These are phyloP conservation scores for Drosophila lacicola DNA, from an alignment of 2,888 invertebrate species.

Conservation along the genomic window DNA sequence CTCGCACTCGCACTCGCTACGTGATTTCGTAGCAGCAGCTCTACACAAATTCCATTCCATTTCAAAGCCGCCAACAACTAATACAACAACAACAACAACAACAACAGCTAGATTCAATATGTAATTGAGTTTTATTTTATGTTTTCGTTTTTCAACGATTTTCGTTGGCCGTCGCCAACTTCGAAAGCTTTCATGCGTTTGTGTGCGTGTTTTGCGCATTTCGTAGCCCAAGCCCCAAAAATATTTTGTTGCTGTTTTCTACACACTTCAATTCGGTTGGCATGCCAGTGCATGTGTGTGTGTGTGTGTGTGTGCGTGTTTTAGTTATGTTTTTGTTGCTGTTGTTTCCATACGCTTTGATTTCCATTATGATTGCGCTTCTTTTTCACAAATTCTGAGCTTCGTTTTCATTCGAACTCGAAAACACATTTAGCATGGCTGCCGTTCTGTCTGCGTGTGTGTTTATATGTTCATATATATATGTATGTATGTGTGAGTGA, in stretches of 20 bases:
- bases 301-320: slow-evolving; percentile 4
- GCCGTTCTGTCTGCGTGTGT: slow-evolving; percentile 16
- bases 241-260: slow-evolving; percentile 42
- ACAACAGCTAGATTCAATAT: slow-evolving; percentile 49
- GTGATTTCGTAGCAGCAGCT: slow-evolving; percentile 61
- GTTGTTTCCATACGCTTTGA: slow-evolving; percentile 42
- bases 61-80: slow-evolving; percentile 46
- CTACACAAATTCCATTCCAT: slow-evolving; percentile 62
- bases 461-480: not conserved
- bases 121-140: slow-evolving; percentile 60
- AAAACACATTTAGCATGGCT: slow-evolving; percentile 49
- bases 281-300: slow-evolving; percentile 1
- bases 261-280: slow-evolving; percentile 52
- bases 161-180: slow-evolving; percentile 56
- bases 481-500: slow-evolving; percentile 37
- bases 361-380: slow-evolving; percentile 64
- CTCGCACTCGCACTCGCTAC: slow-evolving; percentile 45
- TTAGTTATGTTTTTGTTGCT: slow-evolving; percentile 28
- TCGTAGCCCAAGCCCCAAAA: slow-evolving; percentile 32
- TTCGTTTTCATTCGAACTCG: slow-evolving; percentile 65
- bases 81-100: slow-evolving; percentile 30
- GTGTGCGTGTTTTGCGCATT: slow-evolving; percentile 43
- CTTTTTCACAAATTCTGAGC: slow-evolving; percentile 60
- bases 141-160: slow-evolving; percentile 63
- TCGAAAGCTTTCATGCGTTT: slow-evolving; percentile 50